Conservation (phyloP, 2,113 vertebrate genomes). For the Grantiella picta region DNA sequence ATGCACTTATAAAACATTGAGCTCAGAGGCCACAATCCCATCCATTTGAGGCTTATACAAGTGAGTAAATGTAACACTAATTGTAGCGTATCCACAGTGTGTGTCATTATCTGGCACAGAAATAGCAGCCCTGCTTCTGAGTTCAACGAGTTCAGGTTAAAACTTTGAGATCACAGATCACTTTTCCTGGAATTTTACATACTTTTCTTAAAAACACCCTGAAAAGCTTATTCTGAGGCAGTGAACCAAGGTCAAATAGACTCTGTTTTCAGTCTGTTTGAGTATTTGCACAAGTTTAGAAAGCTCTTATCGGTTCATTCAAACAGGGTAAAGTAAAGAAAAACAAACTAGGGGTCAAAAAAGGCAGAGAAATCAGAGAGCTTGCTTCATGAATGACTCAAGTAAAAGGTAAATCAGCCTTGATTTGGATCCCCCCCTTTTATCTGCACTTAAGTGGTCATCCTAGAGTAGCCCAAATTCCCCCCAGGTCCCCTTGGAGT, state of each 20-base stretch:
- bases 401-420: not conserved
- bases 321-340: not conserved
- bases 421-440: not conserved
- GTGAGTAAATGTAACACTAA: not conserved
- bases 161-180: not conserved
- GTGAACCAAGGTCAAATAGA: not conserved
- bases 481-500: not conserved
- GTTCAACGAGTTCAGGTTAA: not conserved
- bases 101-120: not conserved
- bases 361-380: not conserved
- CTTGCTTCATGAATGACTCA: not conserved
- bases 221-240: not conserved
- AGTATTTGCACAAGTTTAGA: not conserved
- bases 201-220: not conserved
- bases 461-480: not conserved
- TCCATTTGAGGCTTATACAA: not conserved
- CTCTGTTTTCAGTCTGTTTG: not conserved
- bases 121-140: not conserved
- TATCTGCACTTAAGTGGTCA: not conserved
- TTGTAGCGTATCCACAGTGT: not conserved
- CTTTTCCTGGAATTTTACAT: not conserved
- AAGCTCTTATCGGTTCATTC: not conserved
- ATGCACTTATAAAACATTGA: not conserved
- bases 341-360: not conserved
- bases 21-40: not conserved